phyloP scores from a whole-genome alignment of 2,888 invertebrate species.

The Zaprionus lineosus region DNA sequence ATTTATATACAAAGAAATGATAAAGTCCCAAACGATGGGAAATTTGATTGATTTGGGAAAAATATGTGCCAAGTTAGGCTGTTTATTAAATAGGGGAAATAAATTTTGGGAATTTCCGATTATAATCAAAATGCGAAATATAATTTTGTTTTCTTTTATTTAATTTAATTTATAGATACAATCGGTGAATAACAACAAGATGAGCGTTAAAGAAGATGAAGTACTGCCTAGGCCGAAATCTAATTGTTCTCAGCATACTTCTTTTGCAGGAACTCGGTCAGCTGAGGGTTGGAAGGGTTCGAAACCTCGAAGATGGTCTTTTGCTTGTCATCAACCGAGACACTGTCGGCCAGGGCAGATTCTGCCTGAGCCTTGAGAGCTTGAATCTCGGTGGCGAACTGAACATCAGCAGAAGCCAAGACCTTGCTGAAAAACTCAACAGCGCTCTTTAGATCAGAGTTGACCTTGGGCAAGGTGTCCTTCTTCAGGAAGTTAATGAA shows the following conservation, averaged over 20 bases:
- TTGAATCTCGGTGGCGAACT: constrained; percentile 56
- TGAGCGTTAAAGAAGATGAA: constrained; percentile 4
- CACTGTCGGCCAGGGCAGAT: constrained; percentile 45
- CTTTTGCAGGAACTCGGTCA: constrained; percentile 61
- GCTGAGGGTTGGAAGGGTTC: constrained; percentile 53
- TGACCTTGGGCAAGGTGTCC: constrained; percentile 56
- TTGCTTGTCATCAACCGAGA: constrained; percentile 65
- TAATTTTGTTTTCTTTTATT: too few species aligned
- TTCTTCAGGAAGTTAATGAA: constrained; percentile 60
- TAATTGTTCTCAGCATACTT: constrained; percentile 66
- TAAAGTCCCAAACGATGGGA: too few species aligned
- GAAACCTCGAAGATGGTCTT: constrained; percentile 59
- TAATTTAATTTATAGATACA: too few species aligned
- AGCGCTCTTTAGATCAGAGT: constrained; percentile 54
- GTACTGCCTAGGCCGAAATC: not conserved
- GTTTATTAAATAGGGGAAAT: too few species aligned
- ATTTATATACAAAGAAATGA: too few species aligned
- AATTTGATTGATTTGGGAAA: too few species aligned
- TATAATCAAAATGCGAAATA: too few species aligned
- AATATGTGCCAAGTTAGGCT: too few species aligned
- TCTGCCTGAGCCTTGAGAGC: constrained; percentile 57
- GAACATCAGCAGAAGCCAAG: constrained; percentile 42
- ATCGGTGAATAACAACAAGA: not conserved
- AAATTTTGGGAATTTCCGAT: too few species aligned
- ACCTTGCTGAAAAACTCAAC: constrained; percentile 64